Evolutionary conservation across 2,113 vertebrate genomes (phyloP).

Genomic region (Puntigrus tetrazona): DNA sequence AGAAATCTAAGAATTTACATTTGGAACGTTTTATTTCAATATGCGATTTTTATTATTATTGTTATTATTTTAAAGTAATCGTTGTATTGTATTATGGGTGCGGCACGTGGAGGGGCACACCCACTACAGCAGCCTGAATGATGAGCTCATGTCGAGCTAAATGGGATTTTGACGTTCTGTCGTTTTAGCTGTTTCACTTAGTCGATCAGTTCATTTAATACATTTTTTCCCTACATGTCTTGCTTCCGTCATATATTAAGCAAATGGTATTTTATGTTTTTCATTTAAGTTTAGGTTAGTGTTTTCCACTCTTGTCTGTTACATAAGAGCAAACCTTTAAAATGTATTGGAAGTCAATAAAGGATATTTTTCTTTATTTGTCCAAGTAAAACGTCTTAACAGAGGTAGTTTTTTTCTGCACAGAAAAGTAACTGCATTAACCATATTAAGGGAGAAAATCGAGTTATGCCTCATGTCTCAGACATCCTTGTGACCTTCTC

Average conservation of each 20-base stretch:
- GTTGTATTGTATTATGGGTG: background rate
- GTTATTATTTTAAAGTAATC: background rate
- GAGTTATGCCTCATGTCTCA: slow-evolving; percentile 7
- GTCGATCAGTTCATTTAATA: background rate
- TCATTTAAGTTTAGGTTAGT: background rate
- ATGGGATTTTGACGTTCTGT: background rate
- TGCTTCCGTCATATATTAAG: background rate
- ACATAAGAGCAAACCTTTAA: background rate
- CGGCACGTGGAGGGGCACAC: slow-evolving; percentile 29
- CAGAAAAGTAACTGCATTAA: background rate
- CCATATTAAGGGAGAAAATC: slow-evolving; percentile 38
- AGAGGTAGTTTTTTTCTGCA: background rate
- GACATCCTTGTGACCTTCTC: background rate
- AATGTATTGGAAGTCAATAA: background rate
- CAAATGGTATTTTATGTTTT: background rate
- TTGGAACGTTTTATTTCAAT: background rate
- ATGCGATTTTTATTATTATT: background rate
- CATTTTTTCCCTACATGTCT: background rate
- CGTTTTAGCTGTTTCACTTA: background rate
- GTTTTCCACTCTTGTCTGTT: background rate
- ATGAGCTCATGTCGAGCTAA: background rate
- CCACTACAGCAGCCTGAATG: background rate
- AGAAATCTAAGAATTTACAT: background rate
- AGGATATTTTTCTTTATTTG: background rate
- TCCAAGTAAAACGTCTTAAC: background rate